Evolutionary conservation across 2,888 invertebrate genomes (phyloP).

Genomic region (Nomada fabriciana): DNA sequence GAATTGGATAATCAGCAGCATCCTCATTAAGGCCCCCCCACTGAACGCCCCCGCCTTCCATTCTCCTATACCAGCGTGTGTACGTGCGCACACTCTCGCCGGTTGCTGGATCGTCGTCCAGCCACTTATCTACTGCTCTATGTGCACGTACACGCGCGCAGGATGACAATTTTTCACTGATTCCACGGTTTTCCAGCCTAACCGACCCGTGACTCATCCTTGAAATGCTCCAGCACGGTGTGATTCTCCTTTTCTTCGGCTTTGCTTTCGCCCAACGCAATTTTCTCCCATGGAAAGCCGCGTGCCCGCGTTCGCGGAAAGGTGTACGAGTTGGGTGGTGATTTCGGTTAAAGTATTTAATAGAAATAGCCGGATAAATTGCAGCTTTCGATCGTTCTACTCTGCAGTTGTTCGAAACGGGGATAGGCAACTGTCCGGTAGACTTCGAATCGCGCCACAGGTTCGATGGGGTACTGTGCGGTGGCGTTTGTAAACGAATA

Average conservation of each 20-base stretch:
- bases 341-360: too few relatives aligned
- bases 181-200: slow-evolving; percentile 57
- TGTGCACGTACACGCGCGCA: not conserved
- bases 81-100: slow-evolving; percentile 38
- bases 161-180: slow-evolving; percentile 60
- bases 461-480: not conserved
- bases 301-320: not conserved
- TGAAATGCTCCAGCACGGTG: slow-evolving; percentile 32
- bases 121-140: slow-evolving; percentile 62
- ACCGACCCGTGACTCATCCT: slow-evolving; percentile 44
- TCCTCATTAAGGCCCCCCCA: slow-evolving; percentile 87
- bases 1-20: slow-evolving; percentile 89
- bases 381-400: not conserved
- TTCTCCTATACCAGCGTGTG: slow-evolving; percentile 70
- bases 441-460: too few relatives aligned
- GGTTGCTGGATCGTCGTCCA: slow-evolving; percentile 48
- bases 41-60: slow-evolving; percentile 83
- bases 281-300: not conserved
- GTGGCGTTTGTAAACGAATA: too few relatives aligned
- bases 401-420: not conserved
- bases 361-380: not conserved
- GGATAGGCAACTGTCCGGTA: not conserved
- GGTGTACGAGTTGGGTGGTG: not conserved
- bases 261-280: slow-evolving; percentile 2
- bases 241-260: not conserved